These are phyloP conservation scores for Masnerella sp. DNA, from an alignment of 2,888 invertebrate genomes.

Conservation along the genomic window DNA sequence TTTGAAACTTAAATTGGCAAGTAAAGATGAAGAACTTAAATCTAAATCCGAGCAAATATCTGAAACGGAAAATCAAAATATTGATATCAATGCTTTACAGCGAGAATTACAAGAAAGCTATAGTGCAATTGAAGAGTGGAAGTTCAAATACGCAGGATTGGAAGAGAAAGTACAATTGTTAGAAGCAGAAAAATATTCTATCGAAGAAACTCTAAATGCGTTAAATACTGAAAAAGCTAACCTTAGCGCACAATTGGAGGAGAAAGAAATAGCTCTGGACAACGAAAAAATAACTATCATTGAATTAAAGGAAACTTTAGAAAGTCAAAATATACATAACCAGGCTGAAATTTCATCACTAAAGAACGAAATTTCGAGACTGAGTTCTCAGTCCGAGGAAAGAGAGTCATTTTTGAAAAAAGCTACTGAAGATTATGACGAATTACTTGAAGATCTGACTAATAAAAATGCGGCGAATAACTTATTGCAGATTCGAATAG, in stretches of 20 bases:
- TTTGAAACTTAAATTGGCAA: constrained; percentile 80
- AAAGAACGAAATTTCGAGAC: constrained; percentile 64
- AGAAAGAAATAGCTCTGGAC: constrained; percentile 62
- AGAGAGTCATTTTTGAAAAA: constrained; percentile 71
- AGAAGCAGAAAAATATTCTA: constrained; percentile 78
- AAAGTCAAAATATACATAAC: no score
- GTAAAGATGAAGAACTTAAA: constrained; percentile 69
- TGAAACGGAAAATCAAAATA: constrained; percentile 60
- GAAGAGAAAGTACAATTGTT: constrained; percentile 68
- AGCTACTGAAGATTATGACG: constrained; percentile 82
- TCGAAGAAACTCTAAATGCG: constrained; percentile 78
- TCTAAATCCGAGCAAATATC: constrained; percentile 76
- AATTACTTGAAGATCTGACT: constrained; percentile 79
- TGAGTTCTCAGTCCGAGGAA: constrained; percentile 61
- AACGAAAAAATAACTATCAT: constrained; percentile 78
- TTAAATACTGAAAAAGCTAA: constrained; percentile 78
- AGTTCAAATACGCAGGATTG: constrained; percentile 68
- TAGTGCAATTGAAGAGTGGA: constrained; percentile 70
- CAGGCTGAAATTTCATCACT: constrained; percentile 78
- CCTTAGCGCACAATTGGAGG: constrained; percentile 63
- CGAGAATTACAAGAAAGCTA: constrained; percentile 68
- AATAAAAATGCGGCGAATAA: constrained; percentile 78
- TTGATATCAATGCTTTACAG: constrained; percentile 63
- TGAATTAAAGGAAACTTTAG: constrained; percentile 76
- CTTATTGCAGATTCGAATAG: constrained; percentile 59